These are phyloP conservation scores for Corythaixoides concolor DNA, from an alignment of 2,113 vertebrate species.

Conservation along the genomic window DNA sequence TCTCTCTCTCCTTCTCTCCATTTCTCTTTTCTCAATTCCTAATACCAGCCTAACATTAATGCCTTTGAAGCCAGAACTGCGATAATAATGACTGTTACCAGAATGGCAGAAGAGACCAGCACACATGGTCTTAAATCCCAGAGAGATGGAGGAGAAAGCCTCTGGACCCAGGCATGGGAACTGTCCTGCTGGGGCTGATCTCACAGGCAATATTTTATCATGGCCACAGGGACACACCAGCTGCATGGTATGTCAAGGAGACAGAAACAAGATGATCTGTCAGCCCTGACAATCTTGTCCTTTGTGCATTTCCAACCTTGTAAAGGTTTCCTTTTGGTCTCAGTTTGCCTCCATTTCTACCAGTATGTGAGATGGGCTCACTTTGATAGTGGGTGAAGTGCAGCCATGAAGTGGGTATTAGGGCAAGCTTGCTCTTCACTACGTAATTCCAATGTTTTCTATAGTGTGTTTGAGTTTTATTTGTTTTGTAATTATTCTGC, in stretches of 20 bases:
- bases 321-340: neutral
- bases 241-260: neutral
- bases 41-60: neutral
- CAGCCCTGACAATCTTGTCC: neutral
- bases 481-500: neutral
- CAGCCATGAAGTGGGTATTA: neutral
- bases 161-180: neutral
- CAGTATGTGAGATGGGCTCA: neutral
- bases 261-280: neutral
- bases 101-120: neutral
- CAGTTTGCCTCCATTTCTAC: neutral
- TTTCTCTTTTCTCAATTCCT: neutral
- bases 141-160: neutral
- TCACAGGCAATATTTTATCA: neutral
- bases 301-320: neutral
- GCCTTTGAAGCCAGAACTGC: neutral
- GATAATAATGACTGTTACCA: neutral
- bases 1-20: neutral
- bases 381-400: neutral
- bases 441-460: neutral
- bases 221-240: fast-evolving
- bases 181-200: neutral
- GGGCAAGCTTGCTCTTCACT: neutral
- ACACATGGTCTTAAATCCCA: neutral
- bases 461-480: neutral